Evolutionary conservation across 2,113 vertebrate species (phyloP).

Genomic region (Brachypodius melanocephalos): DNA sequence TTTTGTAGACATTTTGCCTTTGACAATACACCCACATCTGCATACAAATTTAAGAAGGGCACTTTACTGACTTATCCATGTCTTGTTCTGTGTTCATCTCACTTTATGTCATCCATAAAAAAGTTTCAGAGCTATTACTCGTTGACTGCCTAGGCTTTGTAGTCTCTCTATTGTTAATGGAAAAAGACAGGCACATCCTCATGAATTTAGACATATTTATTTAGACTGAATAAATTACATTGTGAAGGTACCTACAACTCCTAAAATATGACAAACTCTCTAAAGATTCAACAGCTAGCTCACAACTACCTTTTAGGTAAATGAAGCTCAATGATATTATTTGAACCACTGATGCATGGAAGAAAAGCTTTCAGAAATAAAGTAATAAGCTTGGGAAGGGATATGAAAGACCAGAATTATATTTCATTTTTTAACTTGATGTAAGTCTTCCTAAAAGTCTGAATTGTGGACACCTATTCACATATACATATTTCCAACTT

Average conservation of each 20-base stretch:
- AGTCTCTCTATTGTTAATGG: background rate
- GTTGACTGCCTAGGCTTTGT: background rate
- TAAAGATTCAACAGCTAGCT: background rate
- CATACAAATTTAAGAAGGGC: background rate
- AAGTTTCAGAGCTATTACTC: background rate
- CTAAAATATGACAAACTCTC: background rate
- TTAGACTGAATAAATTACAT: background rate
- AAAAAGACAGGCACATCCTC: background rate
- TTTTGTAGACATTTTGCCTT: background rate
- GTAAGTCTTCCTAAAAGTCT: background rate
- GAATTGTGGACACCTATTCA: background rate
- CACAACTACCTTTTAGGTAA: background rate
- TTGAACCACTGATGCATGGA: background rate
- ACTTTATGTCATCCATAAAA: background rate
- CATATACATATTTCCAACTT: background rate
- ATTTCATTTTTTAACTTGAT: background rate
- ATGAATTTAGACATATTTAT: background rate
- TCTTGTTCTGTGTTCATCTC: background rate
- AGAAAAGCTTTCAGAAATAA: background rate
- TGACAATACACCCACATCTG: background rate
- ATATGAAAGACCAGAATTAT: background rate
- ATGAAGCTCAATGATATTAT: background rate
- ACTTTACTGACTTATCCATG: background rate
- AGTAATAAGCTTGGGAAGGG: background rate
- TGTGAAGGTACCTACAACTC: background rate